Conservation (phyloP, 2,113 vertebrate genomes). For the Odocoileus hemionus region DNA sequence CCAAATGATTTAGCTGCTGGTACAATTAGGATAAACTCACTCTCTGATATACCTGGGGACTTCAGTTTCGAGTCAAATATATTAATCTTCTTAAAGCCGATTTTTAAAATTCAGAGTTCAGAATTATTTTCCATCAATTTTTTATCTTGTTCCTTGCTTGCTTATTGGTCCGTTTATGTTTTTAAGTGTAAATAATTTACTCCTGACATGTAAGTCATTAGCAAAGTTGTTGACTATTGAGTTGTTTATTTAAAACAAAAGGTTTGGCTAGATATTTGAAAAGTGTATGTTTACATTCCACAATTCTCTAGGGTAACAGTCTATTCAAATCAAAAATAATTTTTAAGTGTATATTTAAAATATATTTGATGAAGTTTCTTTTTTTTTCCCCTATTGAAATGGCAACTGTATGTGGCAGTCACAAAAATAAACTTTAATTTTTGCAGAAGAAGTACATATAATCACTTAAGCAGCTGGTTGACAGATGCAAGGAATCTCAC, state of each 20-base stretch:
- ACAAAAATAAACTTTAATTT: slow-evolving; percentile 66
- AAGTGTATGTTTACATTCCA: not conserved
- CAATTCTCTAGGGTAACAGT: not conserved
- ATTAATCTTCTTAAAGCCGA: not conserved
- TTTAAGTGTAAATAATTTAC: slow-evolving; percentile 22
- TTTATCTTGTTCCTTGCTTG: not conserved
- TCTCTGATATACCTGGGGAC: not conserved
- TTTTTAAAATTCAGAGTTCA: slow-evolving; percentile 34
- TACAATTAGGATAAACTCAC: slow-evolving; percentile 5
- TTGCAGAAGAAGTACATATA: slow-evolving; percentile 97
- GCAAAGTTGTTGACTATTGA: slow-evolving; percentile 12
- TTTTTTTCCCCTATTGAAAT: slow-evolving; percentile 21
- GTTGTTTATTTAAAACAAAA: slow-evolving; percentile 23
- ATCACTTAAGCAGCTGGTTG: slow-evolving; percentile 99
- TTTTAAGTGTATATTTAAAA: slow-evolving; percentile 5
- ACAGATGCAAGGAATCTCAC: slow-evolving; percentile 98
- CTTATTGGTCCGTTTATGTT: not conserved
- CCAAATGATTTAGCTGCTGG: not conserved
- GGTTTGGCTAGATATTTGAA: not conserved
- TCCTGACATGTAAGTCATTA: not conserved
- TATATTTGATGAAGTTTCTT: slow-evolving; percentile 5
- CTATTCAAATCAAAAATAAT: not conserved
- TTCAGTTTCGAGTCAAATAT: not conserved
- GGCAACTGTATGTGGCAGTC: slow-evolving; percentile 29
- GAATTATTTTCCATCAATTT: not conserved